phyloP scores from a whole-genome alignment of 2,113 vertebrate genomes.

The Myrmecobius fasciatus region DNA sequence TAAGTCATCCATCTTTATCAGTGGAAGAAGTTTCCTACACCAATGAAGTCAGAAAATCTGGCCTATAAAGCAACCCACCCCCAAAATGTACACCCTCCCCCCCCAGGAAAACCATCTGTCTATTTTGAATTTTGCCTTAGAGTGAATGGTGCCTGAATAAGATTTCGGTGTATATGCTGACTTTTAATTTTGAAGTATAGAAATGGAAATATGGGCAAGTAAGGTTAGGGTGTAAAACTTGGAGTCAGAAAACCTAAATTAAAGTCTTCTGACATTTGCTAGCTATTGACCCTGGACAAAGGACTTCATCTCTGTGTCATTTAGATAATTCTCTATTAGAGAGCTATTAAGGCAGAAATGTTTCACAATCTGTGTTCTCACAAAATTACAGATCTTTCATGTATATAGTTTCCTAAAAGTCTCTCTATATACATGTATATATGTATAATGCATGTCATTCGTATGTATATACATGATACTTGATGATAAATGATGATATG shows the following conservation, averaged over 20 bases:
- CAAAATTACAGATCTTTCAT: background rate
- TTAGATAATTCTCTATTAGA: background rate
- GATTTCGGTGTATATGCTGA: background rate
- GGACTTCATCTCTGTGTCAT: background rate
- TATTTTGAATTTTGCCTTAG: background rate
- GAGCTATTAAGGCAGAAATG: background rate
- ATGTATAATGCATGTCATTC: no score
- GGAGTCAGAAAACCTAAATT: background rate
- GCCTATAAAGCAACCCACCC: background rate
- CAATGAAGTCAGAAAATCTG: background rate
- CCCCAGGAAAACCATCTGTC: background rate
- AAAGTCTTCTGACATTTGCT: background rate
- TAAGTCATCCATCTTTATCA: background rate
- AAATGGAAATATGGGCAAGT: background rate
- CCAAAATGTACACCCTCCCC: no score
- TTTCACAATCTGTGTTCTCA: background rate
- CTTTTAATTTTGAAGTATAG: background rate
- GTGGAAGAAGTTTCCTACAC: background rate
- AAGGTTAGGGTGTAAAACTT: background rate
- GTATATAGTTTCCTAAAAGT: background rate
- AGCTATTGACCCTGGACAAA: background rate
- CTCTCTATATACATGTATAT: background rate
- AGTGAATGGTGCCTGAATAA: background rate
- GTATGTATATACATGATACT: background rate
- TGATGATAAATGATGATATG: background rate